Base-by-base conservation (phyloP, 2,113 vertebrate species). In the Phocoena sinus region DNA sequence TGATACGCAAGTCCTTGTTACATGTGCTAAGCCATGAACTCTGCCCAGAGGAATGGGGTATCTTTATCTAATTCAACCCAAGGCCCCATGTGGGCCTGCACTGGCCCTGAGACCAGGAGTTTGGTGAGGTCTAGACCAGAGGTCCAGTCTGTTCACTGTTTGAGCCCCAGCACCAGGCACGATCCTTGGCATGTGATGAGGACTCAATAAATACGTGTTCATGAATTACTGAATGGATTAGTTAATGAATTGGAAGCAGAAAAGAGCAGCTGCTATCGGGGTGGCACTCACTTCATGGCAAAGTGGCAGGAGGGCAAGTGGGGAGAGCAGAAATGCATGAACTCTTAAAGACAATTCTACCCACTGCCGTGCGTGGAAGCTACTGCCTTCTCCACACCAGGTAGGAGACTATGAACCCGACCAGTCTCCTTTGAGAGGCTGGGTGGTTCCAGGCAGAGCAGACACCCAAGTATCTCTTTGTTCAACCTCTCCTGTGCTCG, bases 211-310 rank as follows among this genome's bases (percentile, higher is more conserved):
- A 70, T 91, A 36, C 0, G 3, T 67, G 63, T 3, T 62, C n/a
- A 33, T 33, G 58, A 60, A 56, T 21, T 79, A 44, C 18, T 62
- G 31, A 73, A 62, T 50, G 10, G 17, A 20, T 44, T 44, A 47
- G 47, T 41, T 60, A 18, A 92, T 58, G 87, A 73, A 71, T 11
- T 44, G 56, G 71, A 89, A 36, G 33, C 71, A 92, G 83, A 74
- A 80, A 89, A 84, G 38, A 92, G 33, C 26, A n/a, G 26, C 20
- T 18, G 26, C 38, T 50, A 5, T 8, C 3, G 17, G 26, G 92
- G 47, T 91, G 21, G 13, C 3, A 62, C 38, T 58, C 1, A 20
- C n/a, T 33, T 58, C 76, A 21, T 0, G 11, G 33, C 33, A 6
- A 38, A 71, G 44, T 4, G 71, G 65, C 44, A 65, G 38, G 38